Base-by-base conservation (phyloP, 2,888 invertebrate genomes). In the Drosophila anceps region DNA sequence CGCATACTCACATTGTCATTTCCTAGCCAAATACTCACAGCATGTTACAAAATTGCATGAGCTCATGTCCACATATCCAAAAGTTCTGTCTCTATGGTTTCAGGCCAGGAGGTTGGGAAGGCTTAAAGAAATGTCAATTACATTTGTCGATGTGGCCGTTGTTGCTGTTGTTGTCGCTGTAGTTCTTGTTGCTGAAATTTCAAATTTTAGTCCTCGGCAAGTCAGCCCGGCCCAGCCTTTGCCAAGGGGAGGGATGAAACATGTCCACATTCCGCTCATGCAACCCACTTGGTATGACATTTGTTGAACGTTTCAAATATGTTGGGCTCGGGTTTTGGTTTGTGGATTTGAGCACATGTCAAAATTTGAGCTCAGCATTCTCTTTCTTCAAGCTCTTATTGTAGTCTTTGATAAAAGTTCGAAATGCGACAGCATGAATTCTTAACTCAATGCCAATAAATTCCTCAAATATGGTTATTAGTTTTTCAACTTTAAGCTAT, bases 41-140 rank as follows among this genome's bases (percentile, higher is more conserved):
- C 57, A 63, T 84, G 77, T 70, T 80, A 66, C 80, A 66, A 68
- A 63, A 72, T 62, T 68, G 71, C 69, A 76, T 58, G 63, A 67
- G 64, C 64, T 53, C 67, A 67, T 70, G 70, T 61, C 57, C 53
- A 57, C 64, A 67, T 41, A 50, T 62, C 57, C 55, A 60, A 75
- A 67, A 77, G 68, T 67, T 88, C 50, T 68, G 54, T 73, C 71
- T 82, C 51, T 76, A 60, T 43, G 72, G 70, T 81, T 79, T 72
- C 41, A 65, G 63, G 57, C 61, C 62, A 53, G 57, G 33, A 57
- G 51, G n/a, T 12, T 27, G 33, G 50, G 41, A 41, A 67, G 65
- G 62, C 62, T 82, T 82, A 66, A 84, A 86, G 83, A 86, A 86
- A 86, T 81, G 86, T 88, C 90, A 89, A 89, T 90, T 86, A 88